Base-by-base conservation (phyloP, 2,797 vertebrate genomes). In the Hippoglossus hippoglossus region DNA sequence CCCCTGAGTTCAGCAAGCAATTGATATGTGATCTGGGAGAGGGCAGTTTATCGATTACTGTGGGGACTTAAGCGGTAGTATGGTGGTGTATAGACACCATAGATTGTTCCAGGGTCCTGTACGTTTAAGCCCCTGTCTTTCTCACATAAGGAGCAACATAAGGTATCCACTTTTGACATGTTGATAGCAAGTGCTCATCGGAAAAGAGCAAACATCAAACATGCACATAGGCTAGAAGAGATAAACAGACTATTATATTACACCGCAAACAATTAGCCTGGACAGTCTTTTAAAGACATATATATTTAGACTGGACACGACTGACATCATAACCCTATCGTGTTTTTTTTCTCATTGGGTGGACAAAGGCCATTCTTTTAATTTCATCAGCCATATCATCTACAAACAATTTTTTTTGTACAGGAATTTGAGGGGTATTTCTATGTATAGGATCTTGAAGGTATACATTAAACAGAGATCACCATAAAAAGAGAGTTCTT, bases 31-130 rank as follows among this genome's bases (percentile, higher is more conserved):
- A 92, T 89, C 83, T 83, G 58, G 60, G 73, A 83, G 71, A 82
- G 77, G 80, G 74, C 74, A 82, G 84, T 71, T 80, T 88, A 93
- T 93, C 89, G 91, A 94, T 93, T 89, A 84, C 86, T 90, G 88
- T 79, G 81, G 81, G 85, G 88, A 89, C 83, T 77, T 72, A 78
- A 83, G 82, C 56, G 28, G 74, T 83, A 63, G 73, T 80, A 85
- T 71, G 71, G 67, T 77, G 73, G 69, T 86, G 82, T 86, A 81
- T 71, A 54, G 72, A 80, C 79, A 46, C 44, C 44, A 46, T 46
- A 87, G 79, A 88, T 80, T 85, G 69, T 86, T 86, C 73, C 60
- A 80, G 73, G 73, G 80, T 81, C 84, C 50, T 67, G 61, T 80
- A 63, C 74, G 80, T 76, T 81, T 80, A 84, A 89, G 57, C 74